These are phyloP conservation scores for Spilarctia lutea DNA, from an alignment of 2,888 invertebrate species.

Conservation along the genomic window DNA sequence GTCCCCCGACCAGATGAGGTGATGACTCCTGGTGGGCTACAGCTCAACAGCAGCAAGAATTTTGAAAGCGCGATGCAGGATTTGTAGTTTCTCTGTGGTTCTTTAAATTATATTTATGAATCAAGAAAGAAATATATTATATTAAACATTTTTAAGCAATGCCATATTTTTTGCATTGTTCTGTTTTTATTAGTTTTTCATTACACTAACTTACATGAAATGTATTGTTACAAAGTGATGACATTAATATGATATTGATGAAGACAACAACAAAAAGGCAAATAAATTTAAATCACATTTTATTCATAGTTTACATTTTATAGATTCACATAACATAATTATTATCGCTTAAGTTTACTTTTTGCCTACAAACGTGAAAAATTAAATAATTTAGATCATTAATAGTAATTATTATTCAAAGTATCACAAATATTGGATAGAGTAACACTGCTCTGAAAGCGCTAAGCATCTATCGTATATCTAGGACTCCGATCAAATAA, in stretches of 20 bases:
- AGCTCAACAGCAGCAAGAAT: too few relatives aligned
- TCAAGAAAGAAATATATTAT: neutral
- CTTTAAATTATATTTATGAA: too few relatives aligned
- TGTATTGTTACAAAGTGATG: too few relatives aligned
- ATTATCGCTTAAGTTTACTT: constrained; percentile 75
- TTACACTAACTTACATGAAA: neutral
- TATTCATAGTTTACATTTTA: constrained; percentile 80
- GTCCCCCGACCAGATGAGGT: too few relatives aligned
- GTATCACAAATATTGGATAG: constrained; percentile 85
- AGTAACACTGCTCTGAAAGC: constrained; percentile 81
- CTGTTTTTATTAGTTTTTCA: neutral
- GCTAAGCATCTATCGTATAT: constrained; percentile 78
- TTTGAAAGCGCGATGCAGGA: neutral
- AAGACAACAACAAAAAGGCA: constrained; percentile 30
- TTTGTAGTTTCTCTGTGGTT: neutral
- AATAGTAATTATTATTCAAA: constrained; percentile 84
- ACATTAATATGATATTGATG: neutral
- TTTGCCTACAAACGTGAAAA: constrained; percentile 85
- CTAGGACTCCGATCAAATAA: constrained; percentile 34
- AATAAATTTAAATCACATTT: constrained; percentile 78
- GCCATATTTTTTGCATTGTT: neutral
- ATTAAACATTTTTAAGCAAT: neutral
- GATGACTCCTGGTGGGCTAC: too few relatives aligned
- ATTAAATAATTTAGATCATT: constrained; percentile 86
- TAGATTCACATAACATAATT: constrained; percentile 77